Conservation (phyloP, 2,888 invertebrate species). For the Terebella lapidaria region DNA sequence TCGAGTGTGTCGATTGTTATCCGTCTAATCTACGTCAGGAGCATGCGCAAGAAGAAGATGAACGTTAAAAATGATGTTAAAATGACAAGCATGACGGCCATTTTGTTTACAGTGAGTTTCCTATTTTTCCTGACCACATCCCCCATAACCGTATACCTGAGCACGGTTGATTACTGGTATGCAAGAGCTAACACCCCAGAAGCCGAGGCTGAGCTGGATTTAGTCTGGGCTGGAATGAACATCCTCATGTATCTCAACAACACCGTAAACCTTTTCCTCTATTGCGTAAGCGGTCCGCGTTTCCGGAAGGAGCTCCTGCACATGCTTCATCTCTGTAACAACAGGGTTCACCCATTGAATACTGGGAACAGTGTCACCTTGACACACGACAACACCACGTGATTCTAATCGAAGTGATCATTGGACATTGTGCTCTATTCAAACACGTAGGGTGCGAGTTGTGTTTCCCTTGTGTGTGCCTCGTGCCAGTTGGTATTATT, state of each 20-base stretch:
- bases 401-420: no score
- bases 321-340: background rate
- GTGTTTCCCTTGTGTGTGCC: no score
- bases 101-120: slow-evolving; percentile 14
- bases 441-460: no score
- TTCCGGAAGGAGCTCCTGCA: slow-evolving; percentile 14
- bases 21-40: slow-evolving; percentile 1
- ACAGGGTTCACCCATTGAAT: no score
- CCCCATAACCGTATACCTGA: slow-evolving; percentile 15
- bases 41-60: background rate
- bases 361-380: no score
- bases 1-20: slow-evolving; percentile 5
- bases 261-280: slow-evolving; percentile 19
- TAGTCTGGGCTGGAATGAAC: slow-evolving; percentile 13
- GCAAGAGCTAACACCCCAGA: background rate
- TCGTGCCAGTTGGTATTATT: no score
- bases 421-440: no score
- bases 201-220: background rate
- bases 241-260: slow-evolving; percentile 15
- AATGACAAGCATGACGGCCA: slow-evolving; percentile 18
- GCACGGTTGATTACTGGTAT: background rate
- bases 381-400: no score
- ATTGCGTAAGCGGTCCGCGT: slow-evolving; percentile 17
- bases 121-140: slow-evolving; percentile 17
- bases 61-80: background rate